These are phyloP conservation scores for cattle (Bos taurus) DNA, from an alignment of 2,113 vertebrate species.

Conservation along the genomic window ARS-UCD2.0 NC_037338.1:2291501-2292000, in stretches of 20 bases:
- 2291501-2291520: background rate
- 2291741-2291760: background rate
- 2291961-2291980: too few species aligned
- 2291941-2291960: background rate
- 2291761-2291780: too few species aligned
- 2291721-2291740: background rate
- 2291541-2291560: background rate
- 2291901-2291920: background rate
- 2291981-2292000: background rate
- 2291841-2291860: background rate
- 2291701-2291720: background rate
- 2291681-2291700: background rate
- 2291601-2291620: background rate
- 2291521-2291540: background rate
- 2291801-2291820: background rate
- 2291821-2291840: background rate
- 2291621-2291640: background rate
- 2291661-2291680: background rate
- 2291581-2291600: background rate
- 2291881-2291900: background rate
- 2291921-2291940: background rate
- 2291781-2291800: background rate
- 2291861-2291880: background rate
- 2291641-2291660: background rate
- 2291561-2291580: background rate